Conservation (phyloP, 2,113 vertebrate species). For the Dasyornis broadbenti region DNA sequence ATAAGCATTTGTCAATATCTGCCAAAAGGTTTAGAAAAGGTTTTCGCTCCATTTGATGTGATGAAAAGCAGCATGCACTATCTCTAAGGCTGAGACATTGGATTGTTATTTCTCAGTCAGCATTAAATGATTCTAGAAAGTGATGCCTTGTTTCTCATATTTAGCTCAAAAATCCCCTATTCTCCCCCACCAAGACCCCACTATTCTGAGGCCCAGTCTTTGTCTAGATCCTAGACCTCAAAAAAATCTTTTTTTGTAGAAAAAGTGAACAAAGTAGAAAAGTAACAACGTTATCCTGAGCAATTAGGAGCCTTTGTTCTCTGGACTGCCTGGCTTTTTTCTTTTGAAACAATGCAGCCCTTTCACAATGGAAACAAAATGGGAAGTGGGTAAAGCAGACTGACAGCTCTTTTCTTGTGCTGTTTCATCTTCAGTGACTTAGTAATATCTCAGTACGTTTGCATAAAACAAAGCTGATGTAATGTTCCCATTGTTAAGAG, state of each 20-base stretch:
- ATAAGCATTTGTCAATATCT: background rate
- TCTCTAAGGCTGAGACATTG: background rate
- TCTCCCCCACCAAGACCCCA: background rate
- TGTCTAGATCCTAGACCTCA: background rate
- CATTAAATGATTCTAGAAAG: background rate
- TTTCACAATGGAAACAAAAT: background rate
- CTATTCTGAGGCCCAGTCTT: background rate
- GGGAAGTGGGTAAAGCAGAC: background rate
- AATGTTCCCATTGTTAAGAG: background rate
- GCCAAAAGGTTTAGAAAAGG: background rate
- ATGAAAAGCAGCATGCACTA: background rate
- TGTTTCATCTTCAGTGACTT: background rate
- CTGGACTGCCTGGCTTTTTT: background rate
- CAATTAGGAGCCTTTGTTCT: constrained; percentile 21
- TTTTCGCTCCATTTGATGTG: background rate
- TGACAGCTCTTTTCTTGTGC: background rate
- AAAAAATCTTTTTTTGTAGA: background rate
- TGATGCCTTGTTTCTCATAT: background rate
- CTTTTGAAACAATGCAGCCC: background rate
- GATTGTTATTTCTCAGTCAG: background rate
- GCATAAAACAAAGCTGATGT: background rate
- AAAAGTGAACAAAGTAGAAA: background rate
- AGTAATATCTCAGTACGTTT: background rate
- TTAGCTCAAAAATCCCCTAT: background rate
- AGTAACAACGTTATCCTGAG: background rate